phyloP scores from a whole-genome alignment of 2,113 vertebrate genomes.

The Eublepharis macularius region DNA sequence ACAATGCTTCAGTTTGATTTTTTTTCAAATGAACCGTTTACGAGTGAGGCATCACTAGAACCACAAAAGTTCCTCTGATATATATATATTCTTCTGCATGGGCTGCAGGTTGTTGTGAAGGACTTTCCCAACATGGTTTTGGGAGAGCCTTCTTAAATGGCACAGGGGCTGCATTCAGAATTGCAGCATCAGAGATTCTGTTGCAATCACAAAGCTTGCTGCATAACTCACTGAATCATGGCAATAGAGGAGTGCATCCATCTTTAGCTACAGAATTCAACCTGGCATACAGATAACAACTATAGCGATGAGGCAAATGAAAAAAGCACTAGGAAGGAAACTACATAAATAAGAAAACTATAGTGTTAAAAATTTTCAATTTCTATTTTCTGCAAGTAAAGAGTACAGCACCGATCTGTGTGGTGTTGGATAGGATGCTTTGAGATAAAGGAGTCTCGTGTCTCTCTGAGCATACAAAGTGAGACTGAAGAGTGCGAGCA shows the following conservation, averaged over 20 bases:
- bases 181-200: not conserved
- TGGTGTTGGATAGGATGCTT: no score
- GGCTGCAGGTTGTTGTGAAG: not conserved
- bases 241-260: not conserved
- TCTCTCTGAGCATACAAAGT: not conserved
- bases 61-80: not conserved
- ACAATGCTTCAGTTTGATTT: not conserved
- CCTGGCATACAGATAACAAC: no score
- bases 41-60: not conserved
- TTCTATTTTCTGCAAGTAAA: no score
- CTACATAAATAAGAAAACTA: not conserved
- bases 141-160: not conserved
- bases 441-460: no score
- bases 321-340: no score
- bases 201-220: not conserved
- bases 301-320: not conserved
- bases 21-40: not conserved
- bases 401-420: no score
- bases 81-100: not conserved
- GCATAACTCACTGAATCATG: not conserved
- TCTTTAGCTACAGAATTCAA: not conserved
- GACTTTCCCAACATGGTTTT: not conserved
- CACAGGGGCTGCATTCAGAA: not conserved
- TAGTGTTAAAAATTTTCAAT: not conserved
- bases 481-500: no score